Conservation (phyloP, 1,140 invertebrate genomes). For the Stegodyphus dumicola region DNA sequence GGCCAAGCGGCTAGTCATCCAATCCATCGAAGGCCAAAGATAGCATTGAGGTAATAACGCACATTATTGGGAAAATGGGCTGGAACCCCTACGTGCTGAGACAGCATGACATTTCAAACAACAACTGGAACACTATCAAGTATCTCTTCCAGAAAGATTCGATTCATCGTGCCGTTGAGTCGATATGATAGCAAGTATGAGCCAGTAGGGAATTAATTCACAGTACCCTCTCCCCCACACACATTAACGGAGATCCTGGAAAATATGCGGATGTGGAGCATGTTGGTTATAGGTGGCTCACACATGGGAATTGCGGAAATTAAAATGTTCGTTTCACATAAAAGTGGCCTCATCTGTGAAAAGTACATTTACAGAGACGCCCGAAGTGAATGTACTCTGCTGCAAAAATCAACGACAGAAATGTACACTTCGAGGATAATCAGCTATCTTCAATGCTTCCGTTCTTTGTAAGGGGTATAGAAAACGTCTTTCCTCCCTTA, state of each 20-base stretch:
- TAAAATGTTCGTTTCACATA: background rate
- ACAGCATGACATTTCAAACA: background rate
- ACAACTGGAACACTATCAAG: background rate
- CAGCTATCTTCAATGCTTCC: background rate
- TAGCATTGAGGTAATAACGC: background rate
- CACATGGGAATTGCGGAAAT: background rate
- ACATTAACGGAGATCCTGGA: constrained; percentile 64
- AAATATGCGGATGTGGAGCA: background rate
- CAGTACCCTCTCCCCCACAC: constrained; percentile 67
- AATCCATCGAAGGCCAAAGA: constrained; percentile 3
- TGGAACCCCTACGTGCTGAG: background rate
- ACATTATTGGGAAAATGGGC: background rate
- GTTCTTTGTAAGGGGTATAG: background rate
- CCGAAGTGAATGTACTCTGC: background rate
- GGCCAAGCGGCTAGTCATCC: background rate
- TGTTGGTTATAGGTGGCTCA: background rate
- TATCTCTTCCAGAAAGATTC: constrained; percentile 5
- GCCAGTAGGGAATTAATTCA: constrained; percentile 65
- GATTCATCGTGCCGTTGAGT: constrained; percentile 57
- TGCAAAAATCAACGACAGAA: background rate
- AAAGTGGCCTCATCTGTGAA: constrained; percentile 17
- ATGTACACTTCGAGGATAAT: background rate
- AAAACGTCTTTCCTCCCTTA: background rate
- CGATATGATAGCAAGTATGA: constrained; percentile 65
- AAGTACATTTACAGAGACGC: background rate